These are phyloP conservation scores for Dysmachus trigonus DNA, from an alignment of 2,888 invertebrate species.

Conservation along the genomic window DNA sequence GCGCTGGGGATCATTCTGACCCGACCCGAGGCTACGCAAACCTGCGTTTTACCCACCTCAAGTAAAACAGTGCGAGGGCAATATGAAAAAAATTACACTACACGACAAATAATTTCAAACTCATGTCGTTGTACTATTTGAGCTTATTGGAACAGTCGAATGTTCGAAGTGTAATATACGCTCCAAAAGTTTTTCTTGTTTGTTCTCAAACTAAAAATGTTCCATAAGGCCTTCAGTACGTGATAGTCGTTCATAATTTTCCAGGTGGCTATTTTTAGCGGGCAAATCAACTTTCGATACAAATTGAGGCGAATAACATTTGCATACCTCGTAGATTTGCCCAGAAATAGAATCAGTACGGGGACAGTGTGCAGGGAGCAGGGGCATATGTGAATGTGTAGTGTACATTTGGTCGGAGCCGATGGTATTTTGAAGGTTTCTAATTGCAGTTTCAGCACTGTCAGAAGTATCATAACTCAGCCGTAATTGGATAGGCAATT, in stretches of 20 bases:
- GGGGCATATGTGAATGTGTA: neutral
- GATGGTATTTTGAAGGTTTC: conserved; percentile 1
- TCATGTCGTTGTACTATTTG: neutral
- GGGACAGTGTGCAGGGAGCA: neutral
- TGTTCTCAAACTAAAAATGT: neutral
- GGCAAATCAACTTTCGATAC: conserved; percentile 26
- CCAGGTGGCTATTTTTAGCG: conserved; percentile 29
- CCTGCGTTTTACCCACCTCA: neutral
- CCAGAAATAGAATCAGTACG: conserved; percentile 20
- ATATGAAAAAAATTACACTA: neutral
- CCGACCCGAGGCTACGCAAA: neutral
- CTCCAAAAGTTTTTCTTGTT: neutral
- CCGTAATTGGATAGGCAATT: conserved; percentile 16
- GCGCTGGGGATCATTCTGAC: neutral
- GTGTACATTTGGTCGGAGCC: neutral
- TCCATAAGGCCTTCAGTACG: conserved; percentile 29
- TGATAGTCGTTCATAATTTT: conserved; percentile 33
- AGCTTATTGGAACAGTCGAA: neutral
- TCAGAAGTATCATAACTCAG: conserved; percentile 10
- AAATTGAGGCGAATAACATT: conserved; percentile 30
- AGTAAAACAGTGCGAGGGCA: neutral
- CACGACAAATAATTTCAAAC: neutral
- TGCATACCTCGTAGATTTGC: conserved; percentile 33
- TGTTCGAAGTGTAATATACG: neutral
- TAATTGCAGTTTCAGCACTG: conserved; percentile 2